Conservation (phyloP, 1,140 invertebrate genomes). For the Notospermus geniculatus region DNA sequence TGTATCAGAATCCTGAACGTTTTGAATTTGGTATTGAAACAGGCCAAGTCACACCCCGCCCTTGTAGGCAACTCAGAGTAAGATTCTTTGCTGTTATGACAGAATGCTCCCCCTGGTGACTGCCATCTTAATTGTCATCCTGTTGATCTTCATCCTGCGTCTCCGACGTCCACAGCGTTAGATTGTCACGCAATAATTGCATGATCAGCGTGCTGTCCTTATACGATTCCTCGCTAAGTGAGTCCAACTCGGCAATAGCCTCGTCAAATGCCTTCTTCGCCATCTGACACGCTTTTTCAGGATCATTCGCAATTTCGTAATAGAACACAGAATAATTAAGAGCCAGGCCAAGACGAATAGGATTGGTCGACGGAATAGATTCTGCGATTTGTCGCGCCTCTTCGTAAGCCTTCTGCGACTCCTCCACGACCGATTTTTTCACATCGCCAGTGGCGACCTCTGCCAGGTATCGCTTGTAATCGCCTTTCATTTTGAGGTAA, state of each 20-base stretch:
- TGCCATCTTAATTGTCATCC: too few species aligned
- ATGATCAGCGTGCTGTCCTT: conserved; percentile 97
- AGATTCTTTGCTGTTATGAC: too few species aligned
- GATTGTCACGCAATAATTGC: conserved; percentile 94
- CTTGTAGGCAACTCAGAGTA: too few species aligned
- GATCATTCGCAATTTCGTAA: conserved; percentile 98
- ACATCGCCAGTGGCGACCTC: conserved; percentile 92
- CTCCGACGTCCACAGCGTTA: conserved; percentile 69
- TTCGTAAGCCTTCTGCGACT: conserved; percentile 94
- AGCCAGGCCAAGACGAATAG: conserved; percentile 92
- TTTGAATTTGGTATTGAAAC: too few species aligned
- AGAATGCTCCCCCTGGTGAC: too few species aligned
- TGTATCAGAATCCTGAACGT: too few species aligned
- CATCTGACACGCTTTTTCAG: conserved; percentile 95
- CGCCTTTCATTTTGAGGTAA: conserved; percentile 68
- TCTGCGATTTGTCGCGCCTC: conserved; percentile 94
- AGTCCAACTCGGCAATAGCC: conserved; percentile 72
- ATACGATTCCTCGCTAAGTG: conserved; percentile 86
- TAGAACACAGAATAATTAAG: conserved; percentile 99
- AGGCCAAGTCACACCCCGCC: too few species aligned
- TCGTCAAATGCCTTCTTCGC: conserved; percentile 80
- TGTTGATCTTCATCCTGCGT: too few species aligned
- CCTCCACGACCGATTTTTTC: conserved; percentile 88
- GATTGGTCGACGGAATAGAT: conserved; percentile 96
- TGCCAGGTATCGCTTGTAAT: conserved; percentile 94